Conservation (phyloP, 2,888 invertebrate species). For the Acronicta psi region DNA sequence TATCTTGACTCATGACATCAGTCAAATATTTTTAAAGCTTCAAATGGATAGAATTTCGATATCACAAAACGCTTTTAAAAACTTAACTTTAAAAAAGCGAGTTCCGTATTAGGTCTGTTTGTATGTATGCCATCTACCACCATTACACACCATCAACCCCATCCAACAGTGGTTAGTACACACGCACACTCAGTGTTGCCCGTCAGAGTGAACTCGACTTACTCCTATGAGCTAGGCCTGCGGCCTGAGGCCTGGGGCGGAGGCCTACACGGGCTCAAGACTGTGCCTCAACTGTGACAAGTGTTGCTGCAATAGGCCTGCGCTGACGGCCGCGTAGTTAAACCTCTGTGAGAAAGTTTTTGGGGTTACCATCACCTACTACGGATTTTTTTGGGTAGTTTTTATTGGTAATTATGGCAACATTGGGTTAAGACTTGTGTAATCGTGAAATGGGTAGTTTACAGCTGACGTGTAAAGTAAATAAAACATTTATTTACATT, state of each 20-base stretch:
- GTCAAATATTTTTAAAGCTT: too few relatives aligned
- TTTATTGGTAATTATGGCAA: slow-evolving; percentile 69
- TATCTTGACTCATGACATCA: too few relatives aligned
- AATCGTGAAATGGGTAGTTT: too few relatives aligned
- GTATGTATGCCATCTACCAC: slow-evolving; percentile 40
- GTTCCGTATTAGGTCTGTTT: not conserved
- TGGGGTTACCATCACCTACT: slow-evolving; percentile 85
- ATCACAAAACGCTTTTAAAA: too few relatives aligned
- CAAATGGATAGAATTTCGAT: too few relatives aligned
- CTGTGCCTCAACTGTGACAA: slow-evolving; percentile 84
- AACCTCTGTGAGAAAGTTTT: slow-evolving; percentile 86
- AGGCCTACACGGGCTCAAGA: slow-evolving; percentile 76
- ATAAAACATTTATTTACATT: not conserved
- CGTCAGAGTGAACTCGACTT: slow-evolving; percentile 76
- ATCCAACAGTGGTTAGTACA: slow-evolving; percentile 73
- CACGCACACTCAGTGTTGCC: slow-evolving; percentile 76
- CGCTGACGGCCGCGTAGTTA: slow-evolving; percentile 88
- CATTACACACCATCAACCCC: slow-evolving; percentile 57
- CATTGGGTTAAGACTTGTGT: slow-evolving; percentile 42
- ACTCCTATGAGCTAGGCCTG: slow-evolving; percentile 75
- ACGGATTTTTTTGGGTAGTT: slow-evolving; percentile 52
- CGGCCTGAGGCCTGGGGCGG: slow-evolving; percentile 46
- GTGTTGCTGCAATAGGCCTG: slow-evolving; percentile 87
- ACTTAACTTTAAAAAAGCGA: too few relatives aligned
- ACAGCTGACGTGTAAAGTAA: too few relatives aligned